Evolutionary conservation across 2,888 invertebrate species (phyloP).

Genomic region (Eupeodes luniger): DNA sequence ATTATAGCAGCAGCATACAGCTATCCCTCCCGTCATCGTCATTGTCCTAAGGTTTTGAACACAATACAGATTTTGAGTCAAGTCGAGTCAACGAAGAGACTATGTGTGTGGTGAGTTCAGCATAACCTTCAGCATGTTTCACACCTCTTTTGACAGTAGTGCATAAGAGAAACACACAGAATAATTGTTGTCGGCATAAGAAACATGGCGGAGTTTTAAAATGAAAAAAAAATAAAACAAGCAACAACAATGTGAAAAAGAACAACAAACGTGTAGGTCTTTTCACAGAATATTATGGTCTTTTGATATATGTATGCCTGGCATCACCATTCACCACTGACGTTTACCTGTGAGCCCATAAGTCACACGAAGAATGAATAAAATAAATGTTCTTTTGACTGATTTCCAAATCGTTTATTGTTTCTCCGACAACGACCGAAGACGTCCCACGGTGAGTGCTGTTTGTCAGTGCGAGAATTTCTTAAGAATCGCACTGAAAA

Average conservation of each 20-base stretch:
- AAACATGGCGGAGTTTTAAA: slow-evolving; percentile 16
- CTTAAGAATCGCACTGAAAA: slow-evolving; percentile 62
- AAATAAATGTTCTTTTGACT: slow-evolving; percentile 55
- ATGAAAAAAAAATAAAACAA: background rate
- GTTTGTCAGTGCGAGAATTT: slow-evolving; percentile 57
- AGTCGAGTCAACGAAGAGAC: background rate
- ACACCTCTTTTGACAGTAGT: slow-evolving; percentile 67
- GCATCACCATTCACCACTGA: slow-evolving; percentile 38
- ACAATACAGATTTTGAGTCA: slow-evolving; percentile 2
- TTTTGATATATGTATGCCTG: slow-evolving; percentile 37
- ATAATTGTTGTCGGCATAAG: slow-evolving; percentile 40
- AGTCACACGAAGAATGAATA: slow-evolving; percentile 57
- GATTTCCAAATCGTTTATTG: slow-evolving; percentile 72
- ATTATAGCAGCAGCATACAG: background rate
- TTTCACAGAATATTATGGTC: slow-evolving; percentile 29
- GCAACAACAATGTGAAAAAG: background rate
- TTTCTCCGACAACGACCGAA: slow-evolving; percentile 17
- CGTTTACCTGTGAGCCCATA: slow-evolving; percentile 53
- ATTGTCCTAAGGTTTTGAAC: slow-evolving; percentile 8
- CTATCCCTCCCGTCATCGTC: background rate
- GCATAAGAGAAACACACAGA: slow-evolving; percentile 13
- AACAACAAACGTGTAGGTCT: slow-evolving; percentile 57
- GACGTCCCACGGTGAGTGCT: slow-evolving; percentile 51
- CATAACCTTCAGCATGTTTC: slow-evolving; percentile 66
- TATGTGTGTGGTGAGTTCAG: slow-evolving; percentile 68